These are phyloP conservation scores for Olivierus martensii DNA, from an alignment of 1,140 invertebrate species.

Conservation along the genomic window DNA sequence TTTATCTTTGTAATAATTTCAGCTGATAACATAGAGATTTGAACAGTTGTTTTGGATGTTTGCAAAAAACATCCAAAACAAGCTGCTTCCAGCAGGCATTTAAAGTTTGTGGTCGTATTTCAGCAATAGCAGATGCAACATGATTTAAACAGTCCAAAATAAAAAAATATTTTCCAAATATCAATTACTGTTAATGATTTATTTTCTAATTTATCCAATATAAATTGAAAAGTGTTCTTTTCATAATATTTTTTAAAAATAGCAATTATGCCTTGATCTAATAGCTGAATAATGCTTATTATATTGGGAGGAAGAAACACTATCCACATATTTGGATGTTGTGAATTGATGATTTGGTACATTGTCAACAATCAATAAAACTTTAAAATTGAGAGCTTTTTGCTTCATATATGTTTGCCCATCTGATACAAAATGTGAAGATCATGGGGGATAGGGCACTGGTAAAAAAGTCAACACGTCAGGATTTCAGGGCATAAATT, in stretches of 20 bases:
- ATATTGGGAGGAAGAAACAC: slow-evolving; percentile 14
- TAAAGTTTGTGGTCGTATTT: neutral
- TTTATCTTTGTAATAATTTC: no score
- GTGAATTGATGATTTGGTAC: neutral
- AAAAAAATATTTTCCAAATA: neutral
- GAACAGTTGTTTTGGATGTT: neutral
- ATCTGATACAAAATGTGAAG: slow-evolving; percentile 1
- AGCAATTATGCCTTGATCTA: slow-evolving; percentile 17
- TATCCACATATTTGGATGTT: slow-evolving; percentile 13
- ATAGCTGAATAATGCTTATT: slow-evolving; percentile 14
- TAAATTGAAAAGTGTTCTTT: neutral
- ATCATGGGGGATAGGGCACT: no score
- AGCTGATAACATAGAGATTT: neutral
- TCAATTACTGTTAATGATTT: neutral
- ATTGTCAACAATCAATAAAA: slow-evolving; percentile 18
- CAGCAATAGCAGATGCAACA: neutral
- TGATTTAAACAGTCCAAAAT: neutral
- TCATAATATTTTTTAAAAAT: slow-evolving; percentile 16
- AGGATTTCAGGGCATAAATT: no score
- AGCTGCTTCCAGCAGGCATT: neutral
- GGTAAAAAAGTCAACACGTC: no score
- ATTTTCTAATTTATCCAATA: neutral
- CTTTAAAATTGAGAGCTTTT: slow-evolving; percentile 14
- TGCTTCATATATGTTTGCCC: slow-evolving; percentile 9
- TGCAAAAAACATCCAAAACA: neutral